Conservation (phyloP, 2,888 invertebrate genomes). For the Amiota mariae region DNA sequence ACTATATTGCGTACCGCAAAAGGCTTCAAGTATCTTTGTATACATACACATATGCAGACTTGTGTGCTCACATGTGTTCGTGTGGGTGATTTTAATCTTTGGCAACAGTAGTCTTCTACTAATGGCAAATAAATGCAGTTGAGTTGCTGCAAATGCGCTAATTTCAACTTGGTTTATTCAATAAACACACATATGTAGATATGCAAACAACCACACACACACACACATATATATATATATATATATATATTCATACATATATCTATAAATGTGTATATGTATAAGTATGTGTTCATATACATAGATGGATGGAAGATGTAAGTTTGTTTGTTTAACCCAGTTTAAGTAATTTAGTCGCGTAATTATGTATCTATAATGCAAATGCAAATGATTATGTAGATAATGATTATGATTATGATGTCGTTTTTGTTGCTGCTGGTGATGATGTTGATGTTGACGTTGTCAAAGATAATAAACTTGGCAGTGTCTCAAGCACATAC, state of each 20-base stretch:
- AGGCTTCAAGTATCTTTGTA: neutral
- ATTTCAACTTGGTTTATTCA: constrained; percentile 59
- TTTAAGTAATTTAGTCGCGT: constrained; percentile 20
- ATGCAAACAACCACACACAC: neutral
- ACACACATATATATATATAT: constrained; percentile 1
- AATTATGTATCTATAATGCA: constrained; percentile 1
- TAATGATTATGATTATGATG: neutral
- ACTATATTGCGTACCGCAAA: constrained; percentile 1
- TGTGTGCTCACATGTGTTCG: neutral
- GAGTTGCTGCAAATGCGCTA: constrained; percentile 32
- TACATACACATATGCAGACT: neutral
- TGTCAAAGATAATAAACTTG: neutral
- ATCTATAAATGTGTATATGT: no score
- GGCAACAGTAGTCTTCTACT: neutral
- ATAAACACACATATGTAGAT: neutral
- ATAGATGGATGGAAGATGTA: neutral
- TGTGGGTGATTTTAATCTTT: neutral
- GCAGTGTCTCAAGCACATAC: neutral
- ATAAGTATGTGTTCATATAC: constrained; percentile 6
- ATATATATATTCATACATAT: no score
- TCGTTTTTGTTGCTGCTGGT: no score
- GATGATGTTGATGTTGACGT: neutral
- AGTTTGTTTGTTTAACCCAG: constrained; percentile 14
- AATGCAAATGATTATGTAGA: neutral
- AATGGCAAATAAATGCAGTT: constrained; percentile 10